Conservation (phyloP, 2,888 invertebrate species). For the Cephus pygmeus region DNA sequence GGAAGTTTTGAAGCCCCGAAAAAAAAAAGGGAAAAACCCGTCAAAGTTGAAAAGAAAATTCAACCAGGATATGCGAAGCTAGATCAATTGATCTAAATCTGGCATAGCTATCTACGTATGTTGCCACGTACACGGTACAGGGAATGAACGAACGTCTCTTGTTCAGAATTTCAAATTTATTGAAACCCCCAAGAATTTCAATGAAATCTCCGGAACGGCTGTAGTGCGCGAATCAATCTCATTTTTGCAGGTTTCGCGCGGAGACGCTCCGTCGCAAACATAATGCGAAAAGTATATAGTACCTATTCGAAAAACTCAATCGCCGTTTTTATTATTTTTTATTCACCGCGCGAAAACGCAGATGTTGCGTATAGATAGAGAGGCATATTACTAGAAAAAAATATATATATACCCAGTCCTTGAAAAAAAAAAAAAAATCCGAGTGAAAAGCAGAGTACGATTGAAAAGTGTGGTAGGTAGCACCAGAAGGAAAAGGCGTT, state of each 20-base stretch:
- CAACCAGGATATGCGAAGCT: background rate
- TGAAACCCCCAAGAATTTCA: constrained; percentile 7
- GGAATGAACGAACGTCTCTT: background rate
- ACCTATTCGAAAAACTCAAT: constrained; percentile 17
- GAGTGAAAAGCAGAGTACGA: background rate
- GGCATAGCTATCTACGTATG: background rate
- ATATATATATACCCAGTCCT: background rate
- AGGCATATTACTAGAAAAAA: background rate
- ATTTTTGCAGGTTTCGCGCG: constrained; percentile 10
- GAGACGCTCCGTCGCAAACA: background rate
- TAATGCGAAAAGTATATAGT: background rate
- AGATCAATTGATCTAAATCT: background rate
- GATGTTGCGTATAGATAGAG: background rate
- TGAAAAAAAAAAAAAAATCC: background rate
- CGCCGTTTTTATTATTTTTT: constrained; percentile 24
- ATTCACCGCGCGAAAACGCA: background rate
- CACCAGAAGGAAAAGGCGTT: constrained; percentile 26
- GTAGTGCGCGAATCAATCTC: constrained; percentile 16
- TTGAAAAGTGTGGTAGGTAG: background rate
- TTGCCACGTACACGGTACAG: background rate
- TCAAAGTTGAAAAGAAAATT: background rate
- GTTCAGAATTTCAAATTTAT: constrained; percentile 11
- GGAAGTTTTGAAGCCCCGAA: too few species aligned
- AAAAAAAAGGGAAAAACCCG: background rate
- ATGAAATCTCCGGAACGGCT: background rate